phyloP scores from a whole-genome alignment of 2,797 vertebrate species.

The Simalia tracyae region DNA sequence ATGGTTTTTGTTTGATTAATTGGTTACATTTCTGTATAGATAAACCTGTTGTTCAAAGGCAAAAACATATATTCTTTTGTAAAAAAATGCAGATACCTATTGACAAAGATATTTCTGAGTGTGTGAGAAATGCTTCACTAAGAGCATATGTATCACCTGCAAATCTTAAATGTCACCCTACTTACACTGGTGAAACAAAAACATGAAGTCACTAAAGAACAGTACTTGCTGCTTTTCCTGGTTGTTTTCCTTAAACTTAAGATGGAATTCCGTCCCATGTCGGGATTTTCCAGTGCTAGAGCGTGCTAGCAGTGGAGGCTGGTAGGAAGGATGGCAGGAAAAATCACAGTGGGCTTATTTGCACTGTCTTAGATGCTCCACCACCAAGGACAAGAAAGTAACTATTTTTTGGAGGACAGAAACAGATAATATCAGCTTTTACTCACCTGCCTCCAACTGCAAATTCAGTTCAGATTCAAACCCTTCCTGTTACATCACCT shows the following conservation, averaged over 20 bases:
- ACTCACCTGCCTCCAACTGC: not conserved
- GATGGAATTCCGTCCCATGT: not conserved
- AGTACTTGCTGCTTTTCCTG: not conserved
- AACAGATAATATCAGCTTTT: not conserved
- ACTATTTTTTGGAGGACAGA: not conserved
- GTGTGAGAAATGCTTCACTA: not conserved
- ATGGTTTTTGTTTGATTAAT: not conserved
- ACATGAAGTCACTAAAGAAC: not conserved
- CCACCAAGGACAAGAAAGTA: not conserved
- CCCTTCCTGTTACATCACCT: not conserved
- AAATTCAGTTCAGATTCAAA: not conserved
- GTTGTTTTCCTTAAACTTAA: not conserved
- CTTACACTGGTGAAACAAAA: not conserved
- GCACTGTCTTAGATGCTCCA: not conserved
- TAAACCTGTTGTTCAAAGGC: not conserved
- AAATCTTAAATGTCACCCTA: not conserved
- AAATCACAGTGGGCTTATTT: not conserved
- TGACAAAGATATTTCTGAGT: not conserved
- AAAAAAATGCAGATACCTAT: not conserved
- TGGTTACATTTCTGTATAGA: not conserved
- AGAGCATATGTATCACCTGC: not conserved
- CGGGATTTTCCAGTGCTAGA: not conserved
- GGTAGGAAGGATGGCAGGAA: not conserved
- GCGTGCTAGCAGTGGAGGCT: not conserved
- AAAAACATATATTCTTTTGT: not conserved